Evolutionary conservation across 2,888 invertebrate genomes (phyloP), one percentile per base, ranked within the genome.

Genomic region (Cheilosia vernalis): DNA sequence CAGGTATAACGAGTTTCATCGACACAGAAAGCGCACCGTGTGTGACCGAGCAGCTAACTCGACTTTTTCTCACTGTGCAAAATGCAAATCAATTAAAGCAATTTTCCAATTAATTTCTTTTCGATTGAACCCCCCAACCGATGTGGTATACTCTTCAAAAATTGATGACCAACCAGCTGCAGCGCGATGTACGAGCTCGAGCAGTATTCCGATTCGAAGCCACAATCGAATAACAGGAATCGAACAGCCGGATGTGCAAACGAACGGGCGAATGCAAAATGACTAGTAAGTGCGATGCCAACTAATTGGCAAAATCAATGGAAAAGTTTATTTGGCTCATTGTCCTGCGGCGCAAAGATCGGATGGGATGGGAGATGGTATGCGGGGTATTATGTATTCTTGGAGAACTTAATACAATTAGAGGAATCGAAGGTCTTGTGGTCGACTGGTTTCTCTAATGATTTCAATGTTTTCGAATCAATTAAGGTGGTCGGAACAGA

Each of bases 61-160:
- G 17, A 21, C 49, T 37, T 66, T 56, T 67, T 74, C 40, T 19
- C 66, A 51, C 61, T 67, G 37, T 37, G 66, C 58, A 60, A 76
- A 81, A 72, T 81, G 81, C 76, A 85, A 85, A 85, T 85, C 85
- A 85, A 85, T 85, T 85, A 81, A 72, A 85, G 85, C 85, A 85
- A 85, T 85, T 85, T 85, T 85, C 81, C 85, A 85, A 85, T 85
- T 85, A 85, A 81, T 85, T 85, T 85, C 85, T 72, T 70, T 85
- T 77, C 81, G 85, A 85, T 85, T 77, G 81, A 76, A 81, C 7
- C 81, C 76, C 58, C 67, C 60, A 55, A 63, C 44, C 21, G 56
- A 64, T 66, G 77, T 66, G 77, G 40, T 49, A 67, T 49, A 67
- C 49, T 66, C 85, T 85, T 85, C 55, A 81, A 63, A 80, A 58